Base-by-base conservation (phyloP, 2,113 vertebrate genomes). In the Myotis lucifugus region DNA sequence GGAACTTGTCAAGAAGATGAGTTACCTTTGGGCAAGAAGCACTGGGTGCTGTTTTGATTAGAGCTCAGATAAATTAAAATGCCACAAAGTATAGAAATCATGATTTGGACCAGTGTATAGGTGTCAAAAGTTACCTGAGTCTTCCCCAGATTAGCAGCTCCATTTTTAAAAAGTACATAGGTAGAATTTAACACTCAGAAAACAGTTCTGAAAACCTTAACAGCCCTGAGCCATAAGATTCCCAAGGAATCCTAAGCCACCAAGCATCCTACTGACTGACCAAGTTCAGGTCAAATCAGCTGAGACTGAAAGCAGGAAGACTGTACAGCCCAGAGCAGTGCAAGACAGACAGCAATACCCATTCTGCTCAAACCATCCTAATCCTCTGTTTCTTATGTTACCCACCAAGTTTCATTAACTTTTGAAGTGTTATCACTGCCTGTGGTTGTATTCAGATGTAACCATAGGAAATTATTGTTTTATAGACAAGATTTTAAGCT, bases 51-150 rank as follows among this genome's bases (percentile, higher is more conserved):
- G 4, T 61, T 93, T 93, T 59, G 29, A 85, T 88, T 82, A 67
- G 40, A 89, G 48, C 34, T 85, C 88, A 93, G 87, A 48, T 83
- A 91, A 93, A n/a, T 7, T 67, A 59, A 95, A 86, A 89, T 88
- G 78, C 67, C 9, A 88, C 46, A 29, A 73, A 69, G 9, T 52
- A 0, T 59, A 64, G 69, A 95, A 90, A 84, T 87, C 46, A 85
- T 14, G 32, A 40, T 48, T 85, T 88, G 48, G 46, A 88, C 3
- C n/a, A 48, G 23, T 29, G 25, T 66, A 6, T 21, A 86, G 21
- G 10, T 32, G 73, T 85, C 81, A 81, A 70, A 88, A 64, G 14
- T 86, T 64, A 48, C 29, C 42, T 5, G 42, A 48, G 15, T 79
- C 40, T 37, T 89, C 9, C 23, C 37, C 73, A 27, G 3, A 15